These are phyloP conservation scores for Agrochola lychnidis DNA, from an alignment of 2,888 invertebrate genomes.

Conservation along the genomic window DNA sequence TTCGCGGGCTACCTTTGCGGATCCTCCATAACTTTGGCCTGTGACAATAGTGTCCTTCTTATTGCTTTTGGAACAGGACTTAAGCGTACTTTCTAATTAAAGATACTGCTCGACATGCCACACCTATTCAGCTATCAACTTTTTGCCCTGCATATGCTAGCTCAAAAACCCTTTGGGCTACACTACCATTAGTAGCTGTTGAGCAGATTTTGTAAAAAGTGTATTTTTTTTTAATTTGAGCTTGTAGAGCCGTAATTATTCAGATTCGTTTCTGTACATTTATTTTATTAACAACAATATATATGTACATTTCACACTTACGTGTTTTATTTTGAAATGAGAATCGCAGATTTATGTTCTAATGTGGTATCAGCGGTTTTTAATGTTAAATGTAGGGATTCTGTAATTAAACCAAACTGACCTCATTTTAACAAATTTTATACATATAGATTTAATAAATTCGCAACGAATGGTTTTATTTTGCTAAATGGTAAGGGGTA, in stretches of 20 bases:
- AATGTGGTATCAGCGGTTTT: conserved; percentile 18
- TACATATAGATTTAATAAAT: conserved; percentile 15
- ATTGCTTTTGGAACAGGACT: not conserved
- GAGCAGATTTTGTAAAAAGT: not conserved
- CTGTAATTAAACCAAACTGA: conserved; percentile 11
- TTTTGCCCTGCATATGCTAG: too few relatives aligned
- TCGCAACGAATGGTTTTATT: conserved; percentile 3
- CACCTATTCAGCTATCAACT: too few relatives aligned
- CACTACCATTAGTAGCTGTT: not conserved
- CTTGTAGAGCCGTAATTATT: not conserved
- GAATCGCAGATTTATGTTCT: not conserved
- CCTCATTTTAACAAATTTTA: conserved; percentile 10
- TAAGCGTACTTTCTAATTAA: not conserved
- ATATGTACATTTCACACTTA: not conserved
- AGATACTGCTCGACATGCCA: too few relatives aligned
- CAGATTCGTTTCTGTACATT: not conserved
- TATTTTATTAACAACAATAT: not conserved
- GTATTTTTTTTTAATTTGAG: not conserved
- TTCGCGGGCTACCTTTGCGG: too few relatives aligned
- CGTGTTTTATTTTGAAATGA: conserved; percentile 26
- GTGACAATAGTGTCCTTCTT: conserved; percentile 6
- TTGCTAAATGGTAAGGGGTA: not conserved
- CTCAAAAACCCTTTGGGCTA: too few relatives aligned
- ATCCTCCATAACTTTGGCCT: not conserved
- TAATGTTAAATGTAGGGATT: not conserved